Base-by-base conservation (phyloP, 2,888 invertebrate species). In the Orchesella flavescens region DNA sequence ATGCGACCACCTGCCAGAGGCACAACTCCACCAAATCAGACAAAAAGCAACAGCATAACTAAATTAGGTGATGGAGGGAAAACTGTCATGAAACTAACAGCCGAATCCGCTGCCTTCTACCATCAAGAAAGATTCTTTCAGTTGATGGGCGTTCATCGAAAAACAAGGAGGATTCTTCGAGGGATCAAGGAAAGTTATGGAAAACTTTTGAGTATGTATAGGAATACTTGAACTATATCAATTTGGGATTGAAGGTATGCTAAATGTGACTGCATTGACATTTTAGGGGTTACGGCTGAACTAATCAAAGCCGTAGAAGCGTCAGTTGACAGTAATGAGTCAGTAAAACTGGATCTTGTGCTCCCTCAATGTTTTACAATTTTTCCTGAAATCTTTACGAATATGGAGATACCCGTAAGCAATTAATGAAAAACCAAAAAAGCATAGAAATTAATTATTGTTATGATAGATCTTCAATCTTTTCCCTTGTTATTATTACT, bases 251-350 rank as follows among this genome's bases (percentile, higher is more conserved):
- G 34, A 46, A 72, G 55, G 7, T 34, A 61, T 71, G n/a, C 21
- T 13, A 57, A 57, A 19, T 49, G 19, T 43, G 12, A 63, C 23
- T 65, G 21, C 2, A 21, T 46, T 65, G 34, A 24, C 61, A 17
- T 49, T 66, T 10, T 72, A 92, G 92, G 91, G 89, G 90, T 93
- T n/a, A 91, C 93, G 1, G 91, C 92, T 49, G 92, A 93, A 88
- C 89, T 93, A 75, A 92, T 93, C 0, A 90, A 91, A 80, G 92
- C 93, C 10, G 89, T 93, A 68, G 93, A 93, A 89, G 90, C 90
- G 84, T 92, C 93, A 3, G 91, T 92, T 1, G 57, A 46, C 0
- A 90, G 91, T 88, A 93, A 93, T 43, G 90, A 92, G 88, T 89
- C 90, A 55, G 91, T 92, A 2, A 90, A 91, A 87, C 88, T 92